These are phyloP conservation scores for Urocynchramus pylzowi DNA, from an alignment of 2,113 vertebrate species.

Conservation along the genomic window DNA sequence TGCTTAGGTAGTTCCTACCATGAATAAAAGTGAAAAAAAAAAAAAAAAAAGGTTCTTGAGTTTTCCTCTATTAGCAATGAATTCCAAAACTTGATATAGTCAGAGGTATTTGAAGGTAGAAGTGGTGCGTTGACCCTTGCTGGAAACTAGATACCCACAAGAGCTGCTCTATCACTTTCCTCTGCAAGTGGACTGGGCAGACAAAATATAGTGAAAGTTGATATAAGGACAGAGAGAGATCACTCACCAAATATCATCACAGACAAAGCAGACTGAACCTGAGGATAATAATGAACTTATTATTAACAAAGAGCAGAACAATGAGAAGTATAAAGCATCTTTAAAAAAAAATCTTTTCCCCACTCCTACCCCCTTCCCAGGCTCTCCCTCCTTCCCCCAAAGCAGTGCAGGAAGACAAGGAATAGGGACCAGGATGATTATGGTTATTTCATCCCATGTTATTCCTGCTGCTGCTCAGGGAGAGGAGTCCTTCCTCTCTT, in stretches of 20 bases:
- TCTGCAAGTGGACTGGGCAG: neutral
- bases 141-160: neutral
- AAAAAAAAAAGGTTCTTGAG: neutral
- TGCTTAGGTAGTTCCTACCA: neutral
- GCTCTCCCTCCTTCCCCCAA: neutral
- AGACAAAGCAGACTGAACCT: neutral
- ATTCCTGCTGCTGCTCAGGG: neutral
- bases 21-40: neutral
- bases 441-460: rapidly evolving
- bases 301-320: neutral
- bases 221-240: neutral
- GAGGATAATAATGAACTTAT: neutral
- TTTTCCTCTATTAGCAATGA: neutral
- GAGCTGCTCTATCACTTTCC: neutral
- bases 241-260: neutral
- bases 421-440: neutral
- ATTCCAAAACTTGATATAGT: neutral
- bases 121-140: rapidly evolving
- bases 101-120: neutral
- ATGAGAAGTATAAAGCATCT: neutral
- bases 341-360: neutral
- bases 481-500: neutral
- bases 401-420: neutral
- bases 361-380: neutral
- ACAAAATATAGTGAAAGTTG: neutral